Evolutionary conservation across 1,140 invertebrate species (phyloP), one percentile per base, ranked within the genome.

Genomic region (Zaprionus inermis): DNA sequence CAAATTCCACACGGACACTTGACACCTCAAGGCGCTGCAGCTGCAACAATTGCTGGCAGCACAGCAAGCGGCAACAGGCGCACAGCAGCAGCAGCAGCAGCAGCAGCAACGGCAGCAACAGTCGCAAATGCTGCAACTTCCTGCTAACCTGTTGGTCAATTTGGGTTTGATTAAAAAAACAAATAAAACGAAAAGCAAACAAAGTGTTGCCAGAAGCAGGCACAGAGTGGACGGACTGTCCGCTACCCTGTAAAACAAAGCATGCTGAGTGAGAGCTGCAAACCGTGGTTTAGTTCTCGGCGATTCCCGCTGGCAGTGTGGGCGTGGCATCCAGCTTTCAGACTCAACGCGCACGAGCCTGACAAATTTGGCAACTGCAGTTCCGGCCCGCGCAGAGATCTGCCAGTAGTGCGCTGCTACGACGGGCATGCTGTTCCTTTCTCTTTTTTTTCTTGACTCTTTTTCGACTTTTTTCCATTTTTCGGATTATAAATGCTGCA

Each of bases 401-500:
- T 44, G 38, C 38, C 3, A 4, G 24, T 28, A 28, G 3, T 28
- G 38, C 7, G 36, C 14, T 38, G 12, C 14, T 14, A 38, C 36
- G n/a, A n/a, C 36, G 6, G 28, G 28, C 6, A 28, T 3, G 28
- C 28, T 28, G 28, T 28, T n/a, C n/a, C n/a, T 28, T 28, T 28
- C 3, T 1, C 7, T 32, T 32, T 32, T 57, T 56, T 66, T 61
- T 60, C 54, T 24, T 30, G 16, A 1, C 4, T 4, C 22, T 28
- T 28, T 4, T 20, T n/a, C n/a, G n/a, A n/a, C n/a, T n/a, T n/a
- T n/a, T n/a, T n/a, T n/a, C n/a, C n/a, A n/a, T n/a, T 22, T 49
- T 11, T 2, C 16, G 67, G 81, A 85, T 85, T 85, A 85, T 85
- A 85, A 81, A 82, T 81, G 73, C 68, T 76, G 76, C 68, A 76